Evolutionary conservation across 2,888 invertebrate species (phyloP), one percentile per base, ranked within the genome.

Genomic region (Spilarctia lutea): DNA sequence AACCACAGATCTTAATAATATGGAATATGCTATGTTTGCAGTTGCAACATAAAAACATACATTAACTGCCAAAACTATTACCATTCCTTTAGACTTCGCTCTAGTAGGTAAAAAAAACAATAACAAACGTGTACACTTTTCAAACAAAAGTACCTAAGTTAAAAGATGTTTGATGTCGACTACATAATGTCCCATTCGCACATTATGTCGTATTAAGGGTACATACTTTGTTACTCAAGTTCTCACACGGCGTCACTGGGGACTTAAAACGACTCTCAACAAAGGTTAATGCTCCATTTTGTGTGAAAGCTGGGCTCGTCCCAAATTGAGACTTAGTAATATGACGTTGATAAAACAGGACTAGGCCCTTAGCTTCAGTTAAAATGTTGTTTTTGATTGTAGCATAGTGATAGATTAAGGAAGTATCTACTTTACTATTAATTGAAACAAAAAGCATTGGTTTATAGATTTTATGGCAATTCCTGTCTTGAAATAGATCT

Each of bases 191-290:
- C 45, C 11, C 33, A 30, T 35, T 63, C 27, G 27, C 20, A 30
- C 20, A 71, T 69, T 68, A n/a, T n/a, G n/a, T 69, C 48, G 27
- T 39, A 68, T 56, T 30, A 56, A 18, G 30, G 8, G 30, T 63
- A 63, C 30, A 63, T 30, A 63, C 30, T 63, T 30, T 63, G 63
- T 30, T 63, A 63, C 30, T 63, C 30, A 30, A 63, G 63, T 30
- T 27, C 63, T 63, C 63, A 30, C 63, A 63, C 30, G 6, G 27
- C 16, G 60, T 30, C 60, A 30, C 13, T 30, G 60, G 60, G 60
- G 60, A 63, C 27, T 56, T 56, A 27, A 30, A 63, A 63, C 18
- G 30, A 63, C 30, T 63, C 27, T 27, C 18, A 30, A 3, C 30
- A 30, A 30, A 63, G 60, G 27, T 27, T 63, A 30, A 30, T 30